These are phyloP conservation scores for Bagarius yarrelli DNA, from an alignment of 2,113 vertebrate species.

Conservation along the genomic window DNA sequence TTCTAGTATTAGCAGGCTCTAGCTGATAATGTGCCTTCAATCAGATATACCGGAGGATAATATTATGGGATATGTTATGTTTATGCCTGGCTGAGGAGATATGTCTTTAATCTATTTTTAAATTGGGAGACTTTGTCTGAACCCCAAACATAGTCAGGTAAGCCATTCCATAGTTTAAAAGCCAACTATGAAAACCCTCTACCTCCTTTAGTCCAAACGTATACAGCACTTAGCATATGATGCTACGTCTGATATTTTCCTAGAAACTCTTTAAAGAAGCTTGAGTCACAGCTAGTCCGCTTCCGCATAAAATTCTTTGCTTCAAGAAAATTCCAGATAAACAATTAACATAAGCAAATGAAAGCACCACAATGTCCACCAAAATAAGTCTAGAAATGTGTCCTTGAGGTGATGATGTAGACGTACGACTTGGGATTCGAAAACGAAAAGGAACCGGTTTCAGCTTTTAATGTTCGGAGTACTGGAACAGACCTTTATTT, in stretches of 20 bases:
- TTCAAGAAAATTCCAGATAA: neutral
- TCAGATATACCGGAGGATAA: no score
- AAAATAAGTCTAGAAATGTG: neutral
- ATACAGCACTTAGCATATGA: neutral
- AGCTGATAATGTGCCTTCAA: no score
- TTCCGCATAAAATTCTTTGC: neutral
- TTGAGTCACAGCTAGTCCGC: neutral
- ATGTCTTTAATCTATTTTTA: no score
- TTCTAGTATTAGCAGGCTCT: no score
- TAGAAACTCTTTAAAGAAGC: neutral
- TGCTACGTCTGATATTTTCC: neutral
- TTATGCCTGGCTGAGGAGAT: no score
- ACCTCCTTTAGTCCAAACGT: neutral
- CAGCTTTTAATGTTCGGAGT: neutral
- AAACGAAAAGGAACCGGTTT: neutral
- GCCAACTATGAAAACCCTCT: no score
- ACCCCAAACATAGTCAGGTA: no score
- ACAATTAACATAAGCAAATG: neutral
- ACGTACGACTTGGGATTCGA: neutral
- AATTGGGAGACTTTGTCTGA: no score
- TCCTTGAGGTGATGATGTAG: neutral
- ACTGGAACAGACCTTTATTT: slow-evolving; percentile 1
- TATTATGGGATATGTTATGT: no score
- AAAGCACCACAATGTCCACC: neutral
- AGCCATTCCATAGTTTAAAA: no score